Evolutionary conservation across 1,140 invertebrate genomes (phyloP), one percentile per base, ranked within the genome.

Genomic region (Bicyclus anynana): DNA sequence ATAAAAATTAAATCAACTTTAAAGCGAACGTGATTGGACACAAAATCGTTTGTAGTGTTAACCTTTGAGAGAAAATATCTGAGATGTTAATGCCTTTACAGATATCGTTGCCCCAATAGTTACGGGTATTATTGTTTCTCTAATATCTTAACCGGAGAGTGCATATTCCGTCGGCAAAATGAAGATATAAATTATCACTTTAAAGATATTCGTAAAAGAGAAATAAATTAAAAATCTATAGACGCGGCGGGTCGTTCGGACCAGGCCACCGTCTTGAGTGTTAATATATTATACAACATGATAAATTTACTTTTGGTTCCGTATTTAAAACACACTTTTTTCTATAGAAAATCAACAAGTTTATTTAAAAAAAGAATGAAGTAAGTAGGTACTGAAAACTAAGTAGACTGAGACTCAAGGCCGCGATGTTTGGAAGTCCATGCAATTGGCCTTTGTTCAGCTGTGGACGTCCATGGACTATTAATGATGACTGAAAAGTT

Each of bases 171-270:
- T 20, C 18, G n/a, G 29, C 27, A 51, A 21, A 51, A 37, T 51
- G 4, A 37, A 35, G 29, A 51, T 51, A 37, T 59, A 59, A 51
- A 47, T 50, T 58, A 58, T 47, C 20, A 54, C 42, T 50, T 53
- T 42, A 35, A 56, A 42, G 49, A 20, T 42, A 35, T 56, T 64
- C 53, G 63, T 77, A 62, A 72, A 73, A 77, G 69, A 59, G 67
- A 61, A 64, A 77, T 83, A 79, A 83, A 80, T 83, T 80, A 62
- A 72, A 72, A 79, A 76, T 72, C 74, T 74, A 79, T 80, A 27
- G 23, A 72, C 23, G 23, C 23, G 2, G 23, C 61, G 63, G 62
- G 62, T 73, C 67, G 61, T 62, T 64, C 33, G 18, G 63, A 65
- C 60, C 57, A 27, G 63, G 75, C 76, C 77, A 80, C 80, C 70